phyloP scores from a whole-genome alignment of 2,888 invertebrate species.

The Selenia dentaria region DNA sequence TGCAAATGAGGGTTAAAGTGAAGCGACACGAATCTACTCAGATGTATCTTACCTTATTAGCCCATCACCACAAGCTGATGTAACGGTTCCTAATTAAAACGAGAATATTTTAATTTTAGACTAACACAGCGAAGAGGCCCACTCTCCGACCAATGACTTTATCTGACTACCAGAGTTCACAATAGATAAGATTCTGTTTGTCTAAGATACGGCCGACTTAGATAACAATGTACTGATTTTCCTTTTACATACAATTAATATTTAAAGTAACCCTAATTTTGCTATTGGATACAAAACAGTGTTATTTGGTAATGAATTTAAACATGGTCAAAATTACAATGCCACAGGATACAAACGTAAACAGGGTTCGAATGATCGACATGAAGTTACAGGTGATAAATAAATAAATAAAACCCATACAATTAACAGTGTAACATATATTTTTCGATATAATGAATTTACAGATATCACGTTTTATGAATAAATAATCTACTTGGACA shows the following conservation, averaged over 20 bases:
- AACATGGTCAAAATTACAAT: slow-evolving; percentile 5
- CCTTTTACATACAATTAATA: slow-evolving; percentile 9
- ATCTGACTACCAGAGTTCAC: slow-evolving; percentile 44
- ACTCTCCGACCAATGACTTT: slow-evolving; percentile 37
- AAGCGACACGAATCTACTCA: slow-evolving; percentile 51
- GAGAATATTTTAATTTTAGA: slow-evolving; percentile 33
- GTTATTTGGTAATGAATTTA: slow-evolving; percentile 1
- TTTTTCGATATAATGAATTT: slow-evolving; percentile 76
- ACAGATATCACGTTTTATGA: slow-evolving; percentile 73
- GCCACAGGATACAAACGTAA: background rate
- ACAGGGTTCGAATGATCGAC: slow-evolving; percentile 7
- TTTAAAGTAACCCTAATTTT: slow-evolving; percentile 9
- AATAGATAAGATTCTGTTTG: slow-evolving; percentile 52
- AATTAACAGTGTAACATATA: slow-evolving; percentile 79
- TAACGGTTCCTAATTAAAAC: slow-evolving; percentile 51
- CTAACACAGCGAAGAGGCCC: slow-evolving; percentile 39
- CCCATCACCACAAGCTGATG: slow-evolving; percentile 75
- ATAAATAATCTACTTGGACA: slow-evolving; percentile 57
- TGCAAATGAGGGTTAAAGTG: slow-evolving; percentile 61
- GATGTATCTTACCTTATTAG: slow-evolving; percentile 67
- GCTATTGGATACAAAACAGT: slow-evolving; percentile 15
- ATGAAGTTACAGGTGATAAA: slow-evolving; percentile 27
- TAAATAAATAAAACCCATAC: slow-evolving; percentile 78
- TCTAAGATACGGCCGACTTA: slow-evolving; percentile 48
- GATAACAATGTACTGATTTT: slow-evolving; percentile 52